Percentiles rank a stretch among this genome's conserved stretches.
Conservation (phyloP, 2,113 vertebrate genomes). For the Chionodraco myersi region DNA sequence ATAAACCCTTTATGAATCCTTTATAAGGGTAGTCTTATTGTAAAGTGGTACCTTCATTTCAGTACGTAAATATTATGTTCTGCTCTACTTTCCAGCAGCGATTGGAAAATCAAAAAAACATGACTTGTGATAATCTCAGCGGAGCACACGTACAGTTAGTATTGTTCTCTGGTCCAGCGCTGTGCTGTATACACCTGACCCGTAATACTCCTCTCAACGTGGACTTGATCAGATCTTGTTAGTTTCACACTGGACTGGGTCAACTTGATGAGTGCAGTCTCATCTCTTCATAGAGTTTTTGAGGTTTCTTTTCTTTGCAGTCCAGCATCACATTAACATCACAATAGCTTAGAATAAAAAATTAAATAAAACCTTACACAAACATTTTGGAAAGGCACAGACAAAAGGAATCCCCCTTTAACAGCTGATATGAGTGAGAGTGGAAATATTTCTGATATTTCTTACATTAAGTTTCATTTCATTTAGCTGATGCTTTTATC, state of each 20-base stretch:
- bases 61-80: conserved; percentile 46
- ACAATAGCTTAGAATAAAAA: too few species aligned
- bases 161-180: conserved; percentile 21
- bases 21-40: too few species aligned
- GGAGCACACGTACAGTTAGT: conserved; percentile 20
- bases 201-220: not conserved
- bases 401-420: not conserved
- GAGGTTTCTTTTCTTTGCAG: conserved; percentile 67
- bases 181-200: not conserved
- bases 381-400: not conserved
- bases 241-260: conserved; percentile 39
- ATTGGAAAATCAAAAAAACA: conserved; percentile 43
- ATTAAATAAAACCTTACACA: too few species aligned
- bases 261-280: conserved; percentile 89
- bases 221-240: conserved; percentile 27
- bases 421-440: not conserved
- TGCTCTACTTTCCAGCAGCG: conserved; percentile 51
- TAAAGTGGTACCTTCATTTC: conserved; percentile 1
- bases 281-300: conserved; percentile 26
- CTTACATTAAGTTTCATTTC: too few species aligned
- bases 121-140: conserved; percentile 37
- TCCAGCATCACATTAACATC: conserved; percentile 60
- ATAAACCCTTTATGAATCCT: too few species aligned
- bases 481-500: too few species aligned
- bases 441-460: too few species aligned